phyloP scores from a whole-genome alignment of 2,797 vertebrate genomes.

The Sebastes kiyomatsui region DNA sequence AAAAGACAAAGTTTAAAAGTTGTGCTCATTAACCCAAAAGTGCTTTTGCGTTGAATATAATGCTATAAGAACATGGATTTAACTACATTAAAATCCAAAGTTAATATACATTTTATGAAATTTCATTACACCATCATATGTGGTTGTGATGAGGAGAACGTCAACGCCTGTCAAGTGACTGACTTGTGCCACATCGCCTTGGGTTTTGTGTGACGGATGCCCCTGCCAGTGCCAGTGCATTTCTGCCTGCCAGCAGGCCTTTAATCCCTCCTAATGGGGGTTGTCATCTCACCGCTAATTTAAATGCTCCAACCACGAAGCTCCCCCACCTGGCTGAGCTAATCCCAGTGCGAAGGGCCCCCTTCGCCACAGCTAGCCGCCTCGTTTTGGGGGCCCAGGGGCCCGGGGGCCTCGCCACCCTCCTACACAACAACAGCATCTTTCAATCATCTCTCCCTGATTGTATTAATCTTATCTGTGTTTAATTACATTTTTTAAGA shows the following conservation, averaged over 20 bases:
- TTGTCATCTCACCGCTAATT: constrained; percentile 88
- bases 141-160: constrained; percentile 39
- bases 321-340: constrained; percentile 82
- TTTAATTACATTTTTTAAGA: constrained; percentile 90
- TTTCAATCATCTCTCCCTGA: constrained; percentile 86
- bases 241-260: constrained; percentile 83
- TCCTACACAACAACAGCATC: constrained; percentile 83
- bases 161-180: constrained; percentile 71
- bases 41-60: neutral
- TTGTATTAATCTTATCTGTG: constrained; percentile 87
- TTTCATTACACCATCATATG: constrained; percentile 38
- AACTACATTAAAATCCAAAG: neutral
- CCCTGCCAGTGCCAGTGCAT: constrained; percentile 83
- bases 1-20: neutral
- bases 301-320: constrained; percentile 85
- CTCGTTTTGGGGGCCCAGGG: constrained; percentile 72
- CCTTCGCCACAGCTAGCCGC: constrained; percentile 75
- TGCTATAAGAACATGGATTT: neutral
- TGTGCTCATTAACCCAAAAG: neutral
- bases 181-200: constrained; percentile 81
- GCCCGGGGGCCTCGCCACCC: constrained; percentile 78
- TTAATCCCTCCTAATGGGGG: constrained; percentile 89
- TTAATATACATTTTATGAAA: constrained; percentile 16
- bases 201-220: constrained; percentile 84
- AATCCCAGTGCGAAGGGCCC: constrained; percentile 82